Evolutionary conservation across 2,113 vertebrate species (phyloP), one percentile per base, ranked within the genome.

Genomic region (Ondatra zibethicus): DNA sequence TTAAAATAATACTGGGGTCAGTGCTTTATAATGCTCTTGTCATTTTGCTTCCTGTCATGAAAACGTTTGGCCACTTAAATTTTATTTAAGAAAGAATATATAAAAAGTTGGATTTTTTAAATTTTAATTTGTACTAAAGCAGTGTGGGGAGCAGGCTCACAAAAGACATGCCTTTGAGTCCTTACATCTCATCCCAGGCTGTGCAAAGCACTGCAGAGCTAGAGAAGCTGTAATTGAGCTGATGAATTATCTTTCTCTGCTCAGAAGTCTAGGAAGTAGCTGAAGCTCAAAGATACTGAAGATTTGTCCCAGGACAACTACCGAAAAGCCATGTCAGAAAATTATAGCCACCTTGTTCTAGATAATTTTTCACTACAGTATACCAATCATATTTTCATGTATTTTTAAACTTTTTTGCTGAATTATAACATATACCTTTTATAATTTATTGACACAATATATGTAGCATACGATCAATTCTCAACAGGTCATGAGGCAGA

Each of bases 51-150:
- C 39, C 19, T 82, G 39, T 68, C 29, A 42, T 73, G 23, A 66
- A 50, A 88, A 13, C 50, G 42, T 42, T 88, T 95, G 13, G 68
- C 36, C 47, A 87, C 42, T 66, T 80, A 78, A 4, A 75, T 7
- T 72, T 91, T 85, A 42, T 76, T 89, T 85, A 91, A 76, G 31
- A 29, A 91, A 45, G 19, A 91, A 66, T 29, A 21, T 45, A 52
- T 72, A 91, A 93, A n/a, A 81, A 8, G 9, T n/a, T 76, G n/a
- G 0, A 61, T 33, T 29, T 42, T 55, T 36, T 39, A 61, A 61
- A 82, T 81, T 90, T 90, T 96, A 82, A 45, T 92, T 86, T 91
- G 50, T 82, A 19, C 33, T 85, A 80, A 96, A 25, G 31, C 68
- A 88, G 47, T 89, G 6, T 39, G 66, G 78, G 72, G 78, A 4